These are phyloP conservation scores for Drepanosiphum platanoidis DNA, from an alignment of 2,888 invertebrate genomes.

Conservation along the genomic window DNA sequence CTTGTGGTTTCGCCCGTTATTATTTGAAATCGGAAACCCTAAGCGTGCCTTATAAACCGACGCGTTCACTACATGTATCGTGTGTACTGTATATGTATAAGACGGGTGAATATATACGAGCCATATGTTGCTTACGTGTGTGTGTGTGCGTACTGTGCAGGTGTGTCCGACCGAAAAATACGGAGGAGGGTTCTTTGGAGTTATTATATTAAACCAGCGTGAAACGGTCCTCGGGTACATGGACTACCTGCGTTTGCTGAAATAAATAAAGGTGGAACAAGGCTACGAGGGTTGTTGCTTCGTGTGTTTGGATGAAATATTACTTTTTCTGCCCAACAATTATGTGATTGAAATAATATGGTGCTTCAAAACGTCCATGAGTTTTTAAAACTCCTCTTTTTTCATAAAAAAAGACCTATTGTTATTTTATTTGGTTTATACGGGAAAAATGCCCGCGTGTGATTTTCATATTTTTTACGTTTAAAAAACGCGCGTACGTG, in stretches of 20 bases:
- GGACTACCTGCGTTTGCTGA: slow-evolving; percentile 36
- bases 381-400: background rate
- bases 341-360: slow-evolving; percentile 16
- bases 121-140: slow-evolving; percentile 39
- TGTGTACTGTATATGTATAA: background rate
- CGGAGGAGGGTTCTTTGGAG: slow-evolving; percentile 2
- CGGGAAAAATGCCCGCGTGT: background rate
- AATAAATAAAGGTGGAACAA: slow-evolving; percentile 47
- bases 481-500: background rate
- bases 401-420: background rate
- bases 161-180: slow-evolving; percentile 40
- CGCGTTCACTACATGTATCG: background rate
- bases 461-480: background rate
- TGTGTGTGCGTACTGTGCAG: slow-evolving; percentile 28
- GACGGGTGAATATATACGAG: background rate
- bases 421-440: background rate
- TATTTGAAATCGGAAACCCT: slow-evolving; percentile 59
- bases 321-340: slow-evolving; percentile 3
- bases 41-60: slow-evolving; percentile 32
- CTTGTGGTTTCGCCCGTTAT: slow-evolving; percentile 51
- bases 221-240: slow-evolving; percentile 34
- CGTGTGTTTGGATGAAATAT: slow-evolving; percentile 6
- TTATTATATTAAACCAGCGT: slow-evolving; percentile 45
- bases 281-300: background rate
- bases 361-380: background rate